Evolutionary conservation across 2,113 vertebrate species (phyloP).

Genomic region (Ibidorhyncha struthersii): DNA sequence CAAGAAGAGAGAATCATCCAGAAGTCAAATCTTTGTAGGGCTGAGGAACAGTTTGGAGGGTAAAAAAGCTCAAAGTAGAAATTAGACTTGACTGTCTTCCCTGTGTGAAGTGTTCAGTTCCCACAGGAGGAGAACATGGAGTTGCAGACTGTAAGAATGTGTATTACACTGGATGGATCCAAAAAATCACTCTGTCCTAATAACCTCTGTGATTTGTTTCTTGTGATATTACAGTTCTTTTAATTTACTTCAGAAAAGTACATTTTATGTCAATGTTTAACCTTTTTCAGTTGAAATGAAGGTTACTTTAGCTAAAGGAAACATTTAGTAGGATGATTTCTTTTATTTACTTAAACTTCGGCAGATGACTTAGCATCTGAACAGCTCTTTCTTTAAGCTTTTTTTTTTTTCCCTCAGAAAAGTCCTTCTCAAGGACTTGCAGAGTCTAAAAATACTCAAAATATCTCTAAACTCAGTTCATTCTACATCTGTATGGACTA

Average conservation of each 20-base stretch:
- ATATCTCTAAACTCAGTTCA: neutral
- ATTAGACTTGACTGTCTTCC: neutral
- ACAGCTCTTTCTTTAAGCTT: neutral
- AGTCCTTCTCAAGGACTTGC: neutral
- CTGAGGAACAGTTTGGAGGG: neutral
- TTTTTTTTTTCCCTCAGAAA: neutral
- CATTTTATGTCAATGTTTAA: neutral
- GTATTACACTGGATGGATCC: neutral
- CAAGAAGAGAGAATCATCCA: neutral
- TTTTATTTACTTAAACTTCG: neutral
- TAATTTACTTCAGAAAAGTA: neutral
- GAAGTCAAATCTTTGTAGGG: neutral
- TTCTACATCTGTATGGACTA: neutral
- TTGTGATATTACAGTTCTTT: neutral
- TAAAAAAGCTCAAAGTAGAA: neutral
- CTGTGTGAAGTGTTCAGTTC: neutral
- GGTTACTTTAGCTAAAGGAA: neutral
- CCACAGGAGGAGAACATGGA: neutral
- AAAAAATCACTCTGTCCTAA: neutral
- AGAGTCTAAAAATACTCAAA: neutral
- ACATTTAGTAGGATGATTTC: neutral
- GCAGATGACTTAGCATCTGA: neutral
- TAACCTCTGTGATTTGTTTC: neutral
- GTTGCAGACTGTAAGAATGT: neutral
- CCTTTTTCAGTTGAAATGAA: neutral